Conservation (phyloP, 2,888 invertebrate species). For the Gryllus longicercus region DNA sequence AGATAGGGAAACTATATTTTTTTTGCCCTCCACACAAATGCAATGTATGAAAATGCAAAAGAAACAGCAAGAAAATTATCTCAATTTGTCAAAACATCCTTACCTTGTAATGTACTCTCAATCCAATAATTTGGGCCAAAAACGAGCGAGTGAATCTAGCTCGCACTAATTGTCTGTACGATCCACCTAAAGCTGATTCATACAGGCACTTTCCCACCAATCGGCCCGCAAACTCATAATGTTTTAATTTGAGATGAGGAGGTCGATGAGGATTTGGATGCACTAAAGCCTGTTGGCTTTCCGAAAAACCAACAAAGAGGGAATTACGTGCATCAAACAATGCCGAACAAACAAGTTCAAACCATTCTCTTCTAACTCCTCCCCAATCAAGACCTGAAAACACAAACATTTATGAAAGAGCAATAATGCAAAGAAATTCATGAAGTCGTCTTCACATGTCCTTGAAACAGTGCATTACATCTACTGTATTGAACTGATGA, state of each 20-base stretch:
- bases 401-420: no score
- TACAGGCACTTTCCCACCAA: constrained; percentile 92
- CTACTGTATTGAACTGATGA: no score
- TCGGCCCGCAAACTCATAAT: constrained; percentile 90
- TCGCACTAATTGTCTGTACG: constrained; percentile 80
- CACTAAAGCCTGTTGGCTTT: constrained; percentile 80
- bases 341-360: constrained; percentile 81
- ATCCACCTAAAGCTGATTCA: constrained; percentile 86
- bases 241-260: constrained; percentile 73
- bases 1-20: no score
- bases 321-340: constrained; percentile 81
- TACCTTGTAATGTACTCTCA: constrained; percentile 89
- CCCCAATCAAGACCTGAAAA: constrained; percentile 85
- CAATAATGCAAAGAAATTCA: no score
- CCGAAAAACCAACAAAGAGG: constrained; percentile 81
- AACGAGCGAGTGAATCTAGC: constrained; percentile 89
- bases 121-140: constrained; percentile 89
- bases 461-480: no score
- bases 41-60: constrained; percentile 36
- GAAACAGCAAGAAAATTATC: constrained; percentile 24
- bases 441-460: no score
- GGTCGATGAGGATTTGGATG: constrained; percentile 84
- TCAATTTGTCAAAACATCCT: background rate
- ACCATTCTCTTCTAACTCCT: constrained; percentile 90
- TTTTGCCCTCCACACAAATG: no score